Evolutionary conservation across 2,888 invertebrate genomes (phyloP).

Genomic region (Galerucella calmariensis): DNA sequence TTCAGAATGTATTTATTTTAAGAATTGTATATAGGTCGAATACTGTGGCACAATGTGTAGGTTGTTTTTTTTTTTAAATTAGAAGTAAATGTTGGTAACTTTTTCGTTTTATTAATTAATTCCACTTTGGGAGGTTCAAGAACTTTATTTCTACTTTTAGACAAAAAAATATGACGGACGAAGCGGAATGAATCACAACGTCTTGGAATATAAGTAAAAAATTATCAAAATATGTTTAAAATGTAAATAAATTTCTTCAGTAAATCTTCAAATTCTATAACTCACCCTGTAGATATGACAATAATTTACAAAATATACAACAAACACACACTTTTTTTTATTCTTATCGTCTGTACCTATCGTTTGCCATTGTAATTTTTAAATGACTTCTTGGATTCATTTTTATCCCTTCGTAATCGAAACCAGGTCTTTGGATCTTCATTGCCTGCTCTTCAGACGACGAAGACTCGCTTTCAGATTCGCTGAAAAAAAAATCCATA

Average conservation of each 20-base stretch:
- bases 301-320: slow-evolving; percentile 23
- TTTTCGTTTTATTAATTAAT: slow-evolving; percentile 1
- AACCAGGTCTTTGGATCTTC: slow-evolving; percentile 53
- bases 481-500: slow-evolving; percentile 18
- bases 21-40: slow-evolving; percentile 45
- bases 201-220: neutral
- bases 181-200: neutral
- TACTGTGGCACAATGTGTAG: slow-evolving; percentile 41
- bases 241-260: neutral
- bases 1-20: slow-evolving; percentile 45
- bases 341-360: slow-evolving; percentile 40
- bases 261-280: neutral
- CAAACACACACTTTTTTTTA: neutral
- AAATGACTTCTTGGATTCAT: slow-evolving; percentile 58
- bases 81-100: slow-evolving; percentile 21
- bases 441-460: slow-evolving; percentile 40
- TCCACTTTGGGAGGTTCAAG: too few species aligned
- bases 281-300: slow-evolving; percentile 4
- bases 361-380: slow-evolving; percentile 54
- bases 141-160: neutral
- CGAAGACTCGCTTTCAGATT: slow-evolving; percentile 44
- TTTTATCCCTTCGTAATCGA: slow-evolving; percentile 47
- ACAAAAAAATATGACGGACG: neutral
- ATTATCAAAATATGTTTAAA: neutral
- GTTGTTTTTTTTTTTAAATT: slow-evolving; percentile 22